Conservation (phyloP, 2,113 vertebrate species). For the Mesembrinibis cayennensis region DNA sequence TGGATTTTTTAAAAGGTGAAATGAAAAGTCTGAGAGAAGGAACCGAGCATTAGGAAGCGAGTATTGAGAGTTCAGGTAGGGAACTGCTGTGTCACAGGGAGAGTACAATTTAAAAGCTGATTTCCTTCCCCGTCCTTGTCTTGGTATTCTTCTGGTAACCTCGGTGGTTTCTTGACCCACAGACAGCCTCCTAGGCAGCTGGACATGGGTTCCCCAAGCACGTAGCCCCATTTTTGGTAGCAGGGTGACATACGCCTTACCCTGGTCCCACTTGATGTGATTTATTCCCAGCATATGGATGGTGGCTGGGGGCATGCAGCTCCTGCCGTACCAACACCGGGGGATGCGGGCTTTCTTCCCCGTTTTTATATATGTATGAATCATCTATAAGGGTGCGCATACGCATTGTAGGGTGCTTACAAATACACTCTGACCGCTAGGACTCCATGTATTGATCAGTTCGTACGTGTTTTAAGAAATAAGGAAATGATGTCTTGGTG, state of each 20-base stretch:
- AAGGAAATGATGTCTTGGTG: not conserved
- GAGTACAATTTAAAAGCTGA: not conserved
- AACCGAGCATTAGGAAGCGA: not conserved
- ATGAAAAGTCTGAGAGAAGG: not conserved
- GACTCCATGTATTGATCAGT: not conserved
- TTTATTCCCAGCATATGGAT: not conserved
- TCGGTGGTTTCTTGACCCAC: not conserved
- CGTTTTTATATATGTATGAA: not conserved
- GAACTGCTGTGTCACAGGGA: not conserved
- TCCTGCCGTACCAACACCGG: not conserved
- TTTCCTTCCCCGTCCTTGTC: not conserved
- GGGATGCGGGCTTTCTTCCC: not conserved
- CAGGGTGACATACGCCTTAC: not conserved
- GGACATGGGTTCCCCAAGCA: not conserved
- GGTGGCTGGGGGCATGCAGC: not conserved
- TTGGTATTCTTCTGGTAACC: not conserved
- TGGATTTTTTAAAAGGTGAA: not conserved
- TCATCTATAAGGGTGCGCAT: not conserved
- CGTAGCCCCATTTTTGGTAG: rapidly evolving
- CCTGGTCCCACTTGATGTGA: not conserved
- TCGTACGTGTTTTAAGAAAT: not conserved
- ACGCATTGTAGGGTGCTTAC: not conserved
- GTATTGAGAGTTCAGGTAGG: not conserved
- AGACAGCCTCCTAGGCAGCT: not conserved
- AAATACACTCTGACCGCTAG: not conserved